phyloP scores from a whole-genome alignment of 2,797 vertebrate species.

The Emydoidea blandingii region DNA sequence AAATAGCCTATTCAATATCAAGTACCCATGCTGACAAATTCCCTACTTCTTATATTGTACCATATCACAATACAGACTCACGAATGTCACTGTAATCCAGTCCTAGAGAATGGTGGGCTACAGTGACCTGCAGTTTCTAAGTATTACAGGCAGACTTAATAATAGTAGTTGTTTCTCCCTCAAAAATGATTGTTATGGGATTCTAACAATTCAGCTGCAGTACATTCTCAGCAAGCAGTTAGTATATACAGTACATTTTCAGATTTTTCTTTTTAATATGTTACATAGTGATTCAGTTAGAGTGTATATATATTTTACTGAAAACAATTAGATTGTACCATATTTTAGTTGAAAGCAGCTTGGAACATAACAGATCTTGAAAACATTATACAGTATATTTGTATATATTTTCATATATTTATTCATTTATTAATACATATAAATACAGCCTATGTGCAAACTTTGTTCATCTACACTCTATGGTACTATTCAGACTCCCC shows the following conservation, averaged over 20 bases:
- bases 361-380: conserved; percentile 4
- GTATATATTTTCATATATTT: too few species aligned
- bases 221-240: conserved; percentile 28
- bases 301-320: not conserved
- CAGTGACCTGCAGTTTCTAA: conserved; percentile 11
- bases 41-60: not conserved
- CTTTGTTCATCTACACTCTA: conserved; percentile 5
- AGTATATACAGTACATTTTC: not conserved
- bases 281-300: not conserved
- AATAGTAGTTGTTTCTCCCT: not conserved
- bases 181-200: not conserved
- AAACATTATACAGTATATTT: not conserved
- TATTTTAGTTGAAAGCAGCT: not conserved
- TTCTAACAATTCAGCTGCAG: not conserved
- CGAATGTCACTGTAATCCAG: not conserved
- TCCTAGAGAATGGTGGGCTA: conserved; percentile 4
- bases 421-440: not conserved
- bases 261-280: conserved; percentile 11
- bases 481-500: not conserved
- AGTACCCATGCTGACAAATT: not conserved
- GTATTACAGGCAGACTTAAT: not conserved
- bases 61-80: not conserved
- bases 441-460: not conserved
- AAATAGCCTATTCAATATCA: not conserved
- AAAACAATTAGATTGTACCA: not conserved